phyloP scores from a whole-genome alignment of 2,888 invertebrate species.

The Amblyteles armatorius region DNA sequence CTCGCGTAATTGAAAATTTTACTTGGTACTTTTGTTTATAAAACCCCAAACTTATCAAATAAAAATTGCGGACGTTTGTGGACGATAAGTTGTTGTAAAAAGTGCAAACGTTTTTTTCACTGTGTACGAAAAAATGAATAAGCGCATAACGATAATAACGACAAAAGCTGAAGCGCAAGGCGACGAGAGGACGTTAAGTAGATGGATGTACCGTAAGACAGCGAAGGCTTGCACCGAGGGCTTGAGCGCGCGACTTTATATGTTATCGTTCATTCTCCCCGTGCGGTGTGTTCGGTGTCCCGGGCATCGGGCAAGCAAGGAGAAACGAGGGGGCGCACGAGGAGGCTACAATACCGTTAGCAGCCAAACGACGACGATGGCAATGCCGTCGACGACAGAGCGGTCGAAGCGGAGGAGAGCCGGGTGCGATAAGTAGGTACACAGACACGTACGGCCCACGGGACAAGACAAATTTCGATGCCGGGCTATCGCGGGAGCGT shows the following conservation, averaged over 20 bases:
- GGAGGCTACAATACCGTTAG: slow-evolving; percentile 67
- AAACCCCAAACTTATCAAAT: too few relatives aligned
- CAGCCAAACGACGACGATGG: slow-evolving; percentile 52
- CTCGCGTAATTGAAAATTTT: too few relatives aligned
- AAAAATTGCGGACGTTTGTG: too few relatives aligned
- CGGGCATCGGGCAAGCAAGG: slow-evolving; percentile 11
- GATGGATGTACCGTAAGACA: slow-evolving; percentile 65
- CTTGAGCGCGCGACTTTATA: slow-evolving; percentile 53
- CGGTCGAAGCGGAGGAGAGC: slow-evolving; percentile 41
- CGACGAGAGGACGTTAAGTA: slow-evolving; percentile 58
- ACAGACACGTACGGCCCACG: neutral
- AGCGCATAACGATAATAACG: neutral
- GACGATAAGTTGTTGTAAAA: too few relatives aligned
- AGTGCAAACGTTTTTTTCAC: too few relatives aligned
- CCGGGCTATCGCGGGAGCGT: slow-evolving; percentile 14
- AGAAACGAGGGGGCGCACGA: slow-evolving; percentile 53
- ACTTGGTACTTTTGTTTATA: too few relatives aligned
- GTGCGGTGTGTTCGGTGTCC: slow-evolving; percentile 54
- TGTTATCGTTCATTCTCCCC: slow-evolving; percentile 67
- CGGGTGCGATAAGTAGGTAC: slow-evolving; percentile 54
- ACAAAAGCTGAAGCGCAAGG: slow-evolving; percentile 7
- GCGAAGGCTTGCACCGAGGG: slow-evolving; percentile 59
- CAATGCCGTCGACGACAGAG: slow-evolving; percentile 25
- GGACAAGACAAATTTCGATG: slow-evolving; percentile 15
- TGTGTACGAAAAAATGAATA: neutral